Percentiles rank a stretch among this genome's conserved stretches.
These are phyloP conservation scores for Myotis findleyi DNA, from an alignment of 2,797 vertebrate genomes.

Conservation along the genomic window DNA sequence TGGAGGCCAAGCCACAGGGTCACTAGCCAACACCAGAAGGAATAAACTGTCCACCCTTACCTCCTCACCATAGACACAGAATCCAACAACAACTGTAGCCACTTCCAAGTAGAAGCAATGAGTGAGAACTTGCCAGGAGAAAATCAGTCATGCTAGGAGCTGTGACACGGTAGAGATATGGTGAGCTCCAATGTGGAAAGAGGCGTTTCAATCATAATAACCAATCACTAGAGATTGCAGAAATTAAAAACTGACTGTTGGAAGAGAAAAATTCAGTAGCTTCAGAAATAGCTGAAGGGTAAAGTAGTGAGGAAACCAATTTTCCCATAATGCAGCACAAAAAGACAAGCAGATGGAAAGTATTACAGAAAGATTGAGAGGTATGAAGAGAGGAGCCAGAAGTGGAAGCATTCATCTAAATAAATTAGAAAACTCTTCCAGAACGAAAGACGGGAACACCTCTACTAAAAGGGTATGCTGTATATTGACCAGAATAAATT, in stretches of 20 bases:
- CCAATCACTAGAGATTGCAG: background rate
- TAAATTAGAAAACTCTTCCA: slow-evolving; percentile 32
- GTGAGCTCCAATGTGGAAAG: background rate
- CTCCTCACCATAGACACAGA: background rate
- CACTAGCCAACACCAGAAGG: fast-evolving
- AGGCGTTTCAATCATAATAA: background rate
- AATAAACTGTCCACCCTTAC: background rate
- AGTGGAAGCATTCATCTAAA: background rate
- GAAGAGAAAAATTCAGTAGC: slow-evolving; percentile 6
- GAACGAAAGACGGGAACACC: background rate
- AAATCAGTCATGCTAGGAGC: background rate
- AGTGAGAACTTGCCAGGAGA: background rate
- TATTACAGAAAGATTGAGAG: background rate
- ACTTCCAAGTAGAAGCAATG: background rate
- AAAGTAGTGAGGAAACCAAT: slow-evolving; percentile 1
- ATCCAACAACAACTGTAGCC: background rate
- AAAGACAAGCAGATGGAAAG: background rate
- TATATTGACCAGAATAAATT: background rate
- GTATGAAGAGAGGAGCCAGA: background rate
- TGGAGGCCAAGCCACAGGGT: background rate
- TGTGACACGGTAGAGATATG: background rate
- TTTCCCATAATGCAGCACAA: background rate
- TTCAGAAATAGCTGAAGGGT: background rate
- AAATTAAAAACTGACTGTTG: slow-evolving; percentile 8
- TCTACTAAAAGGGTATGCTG: no score